Base-by-base conservation (phyloP, 2,113 vertebrate species). In the Pelobates fuscus region DNA sequence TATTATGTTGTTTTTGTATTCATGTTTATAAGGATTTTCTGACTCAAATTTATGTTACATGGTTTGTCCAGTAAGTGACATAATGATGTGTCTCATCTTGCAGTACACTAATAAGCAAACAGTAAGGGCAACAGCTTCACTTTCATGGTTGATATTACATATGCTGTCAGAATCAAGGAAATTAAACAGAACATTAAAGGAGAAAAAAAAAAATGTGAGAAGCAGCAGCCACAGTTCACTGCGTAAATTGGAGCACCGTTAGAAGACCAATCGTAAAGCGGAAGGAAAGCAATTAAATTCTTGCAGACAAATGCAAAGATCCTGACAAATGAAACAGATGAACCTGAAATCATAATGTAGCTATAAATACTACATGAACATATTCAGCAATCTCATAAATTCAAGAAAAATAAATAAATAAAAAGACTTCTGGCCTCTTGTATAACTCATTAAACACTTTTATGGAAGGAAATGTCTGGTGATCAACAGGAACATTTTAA, bases 241-340 rank as follows among this genome's bases (percentile, higher is more conserved):
- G 70, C 49, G 60, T 43, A 71, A 60, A 71, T 61, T 71, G 37
- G 55, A 71, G 57, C 24, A 37, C 61, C 29, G 27, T 46, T 25
- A 20, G 10, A 23, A 21, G 26, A 32, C 46, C 44, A 15, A 54
- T 72, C 70, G 21, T 46, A 30, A 54, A 63, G 49, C 26, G 30
- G n/a, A 62, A 63, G 70, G 21, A 63, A 72, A 72, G 43, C 70
- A 72, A 72, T 72, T 72, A 72, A 52, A 52, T 72, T 32, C 23
- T 27, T 7, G 59, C 23, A 54, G 29, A 64, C 59, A 52, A 62
- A 32, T 32, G 60, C 27, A 62, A 30, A 27, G 17, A 62, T 52
- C 27, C 44, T 18, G 43, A 52, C 70, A 72, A 72, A 72, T 63
- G 44, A 54, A 72, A 52, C 65, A 54, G 25, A 52, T 24, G 46